phyloP scores from a whole-genome alignment of 2,113 vertebrate genomes.

The Psephotus haematonotus region DNA sequence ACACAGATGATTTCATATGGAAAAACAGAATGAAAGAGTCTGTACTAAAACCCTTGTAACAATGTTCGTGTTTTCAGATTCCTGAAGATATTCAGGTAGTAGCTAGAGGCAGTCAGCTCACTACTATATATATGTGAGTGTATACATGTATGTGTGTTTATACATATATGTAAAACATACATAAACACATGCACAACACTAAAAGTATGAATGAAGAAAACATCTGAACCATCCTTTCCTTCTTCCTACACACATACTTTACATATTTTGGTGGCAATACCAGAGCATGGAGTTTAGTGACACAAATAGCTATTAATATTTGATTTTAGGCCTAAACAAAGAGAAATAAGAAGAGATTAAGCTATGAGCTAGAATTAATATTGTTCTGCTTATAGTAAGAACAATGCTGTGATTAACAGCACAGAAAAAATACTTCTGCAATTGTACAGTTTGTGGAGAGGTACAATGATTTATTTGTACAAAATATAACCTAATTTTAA shows the following conservation, averaged over 20 bases:
- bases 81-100: neutral
- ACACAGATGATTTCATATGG: neutral
- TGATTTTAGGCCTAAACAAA: neutral
- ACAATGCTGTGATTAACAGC: neutral
- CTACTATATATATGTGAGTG: fast-evolving
- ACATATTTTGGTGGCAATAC: neutral
- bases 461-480: neutral
- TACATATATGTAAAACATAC: neutral
- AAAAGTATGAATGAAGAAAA: neutral
- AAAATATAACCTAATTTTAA: neutral
- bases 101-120: neutral
- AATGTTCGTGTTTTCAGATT: neutral
- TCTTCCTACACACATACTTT: neutral
- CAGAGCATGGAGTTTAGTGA: neutral
- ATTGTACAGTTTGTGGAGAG: neutral
- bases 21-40: neutral
- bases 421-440: neutral
- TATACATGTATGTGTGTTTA: neutral
- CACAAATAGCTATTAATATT: neutral
- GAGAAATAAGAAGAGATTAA: neutral
- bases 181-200: neutral
- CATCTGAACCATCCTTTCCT: neutral
- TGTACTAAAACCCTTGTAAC: neutral
- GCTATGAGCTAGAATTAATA: neutral
- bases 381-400: neutral